These are phyloP conservation scores for Taeniopygia guttata DNA, from an alignment of 2,797 vertebrate genomes.

Conservation along the genomic window DNA sequence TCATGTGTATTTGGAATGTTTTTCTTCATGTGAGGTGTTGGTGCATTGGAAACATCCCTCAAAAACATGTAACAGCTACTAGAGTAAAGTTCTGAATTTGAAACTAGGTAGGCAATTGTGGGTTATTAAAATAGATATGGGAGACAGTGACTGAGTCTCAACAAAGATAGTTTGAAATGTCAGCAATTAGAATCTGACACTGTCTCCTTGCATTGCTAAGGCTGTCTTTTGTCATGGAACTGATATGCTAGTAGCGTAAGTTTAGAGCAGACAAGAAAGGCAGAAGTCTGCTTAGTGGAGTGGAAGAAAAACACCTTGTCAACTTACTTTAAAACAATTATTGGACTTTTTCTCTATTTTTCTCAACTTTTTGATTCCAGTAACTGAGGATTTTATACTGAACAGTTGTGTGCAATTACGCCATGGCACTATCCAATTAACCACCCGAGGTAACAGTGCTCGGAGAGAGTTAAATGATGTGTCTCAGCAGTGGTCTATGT, in stretches of 20 bases:
- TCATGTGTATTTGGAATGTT: background rate
- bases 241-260: background rate
- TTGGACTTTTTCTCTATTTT: background rate
- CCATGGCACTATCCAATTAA: conserved; percentile 13
- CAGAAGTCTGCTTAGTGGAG: background rate
- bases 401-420: conserved; percentile 24
- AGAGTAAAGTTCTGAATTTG: background rate
- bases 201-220: background rate
- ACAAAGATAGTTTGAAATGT: background rate
- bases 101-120: background rate
- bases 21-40: accelerated
- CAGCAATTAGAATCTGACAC: background rate
- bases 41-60: background rate
- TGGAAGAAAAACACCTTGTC: background rate
- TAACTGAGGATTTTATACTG: background rate
- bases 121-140: background rate
- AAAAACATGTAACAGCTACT: background rate
- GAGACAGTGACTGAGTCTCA: background rate
- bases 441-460: conserved; percentile 20
- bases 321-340: background rate
- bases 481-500: background rate
- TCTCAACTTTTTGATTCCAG: background rate
- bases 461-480: background rate
- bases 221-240: background rate
- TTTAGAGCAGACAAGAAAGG: background rate